Evolutionary conservation across 92 coral and sea anemone species (phyloP).

Genomic region (Parazoanthus swiftii): DNA sequence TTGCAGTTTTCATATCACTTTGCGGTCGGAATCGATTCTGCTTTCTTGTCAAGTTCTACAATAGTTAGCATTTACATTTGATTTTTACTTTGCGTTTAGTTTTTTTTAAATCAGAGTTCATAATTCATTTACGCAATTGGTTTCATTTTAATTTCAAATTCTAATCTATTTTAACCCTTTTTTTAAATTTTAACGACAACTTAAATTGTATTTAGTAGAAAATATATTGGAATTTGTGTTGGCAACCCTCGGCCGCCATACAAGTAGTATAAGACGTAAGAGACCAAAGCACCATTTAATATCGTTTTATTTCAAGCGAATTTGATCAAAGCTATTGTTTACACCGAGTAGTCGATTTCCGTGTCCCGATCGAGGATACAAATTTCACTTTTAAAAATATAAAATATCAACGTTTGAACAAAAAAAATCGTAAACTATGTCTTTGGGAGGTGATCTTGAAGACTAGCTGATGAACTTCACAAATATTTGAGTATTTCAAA

Average conservation of each 20-base stretch:
- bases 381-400: neutral
- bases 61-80: neutral
- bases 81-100: too few relatives aligned
- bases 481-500: neutral
- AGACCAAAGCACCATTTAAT: neutral
- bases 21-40: neutral
- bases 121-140: neutral
- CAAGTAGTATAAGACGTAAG: neutral
- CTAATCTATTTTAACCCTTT: too few relatives aligned
- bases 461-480: neutral
- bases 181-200: too few relatives aligned
- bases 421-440: too few relatives aligned
- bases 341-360: neutral
- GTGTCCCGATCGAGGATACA: neutral
- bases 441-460: neutral
- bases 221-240: neutral
- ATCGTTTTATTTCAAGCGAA: neutral
- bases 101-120: neutral
- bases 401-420: neutral
- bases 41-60: neutral
- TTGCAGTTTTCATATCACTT: neutral
- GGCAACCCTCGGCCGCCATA: conserved; percentile 15
- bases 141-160: too few relatives aligned
- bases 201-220: neutral
- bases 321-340: neutral